Percentiles rank a stretch among this genome's conserved stretches.
phyloP scores from a whole-genome alignment of 2,888 invertebrate species.

The Tetragnatha montana region DNA sequence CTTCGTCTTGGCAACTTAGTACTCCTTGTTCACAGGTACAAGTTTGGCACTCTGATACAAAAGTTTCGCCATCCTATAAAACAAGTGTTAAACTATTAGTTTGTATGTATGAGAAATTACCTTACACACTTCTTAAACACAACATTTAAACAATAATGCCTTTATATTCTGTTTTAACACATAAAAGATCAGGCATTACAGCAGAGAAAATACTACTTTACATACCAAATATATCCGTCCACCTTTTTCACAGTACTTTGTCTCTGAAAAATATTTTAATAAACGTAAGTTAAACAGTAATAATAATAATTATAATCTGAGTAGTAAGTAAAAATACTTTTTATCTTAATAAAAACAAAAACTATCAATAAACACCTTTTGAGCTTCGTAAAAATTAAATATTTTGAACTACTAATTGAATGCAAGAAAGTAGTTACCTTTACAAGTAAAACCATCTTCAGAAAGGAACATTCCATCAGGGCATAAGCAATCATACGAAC shows the following conservation, averaged over 20 bases:
- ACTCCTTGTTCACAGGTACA: constrained; percentile 35
- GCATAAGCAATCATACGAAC: constrained; percentile 52
- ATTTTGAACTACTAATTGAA: neutral
- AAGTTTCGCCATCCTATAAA: constrained; percentile 46
- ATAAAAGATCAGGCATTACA: neutral
- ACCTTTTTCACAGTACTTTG: constrained; percentile 26
- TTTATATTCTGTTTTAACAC: neutral
- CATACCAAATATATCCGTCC: constrained; percentile 31
- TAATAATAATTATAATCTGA: neutral
- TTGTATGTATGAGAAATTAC: too few relatives aligned
- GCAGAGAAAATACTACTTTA: neutral
- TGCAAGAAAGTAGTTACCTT: constrained; percentile 37
- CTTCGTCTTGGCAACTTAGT: constrained; percentile 17
- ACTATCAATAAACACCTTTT: neutral
- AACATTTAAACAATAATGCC: neutral
- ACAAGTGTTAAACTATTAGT: neutral
- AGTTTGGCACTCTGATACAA: constrained; percentile 24
- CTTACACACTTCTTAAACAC: neutral
- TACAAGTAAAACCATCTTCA: constrained; percentile 34
- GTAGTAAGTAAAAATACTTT: neutral
- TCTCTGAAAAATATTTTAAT: constrained; percentile 30
- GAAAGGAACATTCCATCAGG: constrained; percentile 55
- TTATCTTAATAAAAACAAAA: neutral
- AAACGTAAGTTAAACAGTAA: neutral
- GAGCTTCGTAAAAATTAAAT: neutral